phyloP scores from a whole-genome alignment of 2,113 vertebrate genomes.

The Sander lucioperca region DNA sequence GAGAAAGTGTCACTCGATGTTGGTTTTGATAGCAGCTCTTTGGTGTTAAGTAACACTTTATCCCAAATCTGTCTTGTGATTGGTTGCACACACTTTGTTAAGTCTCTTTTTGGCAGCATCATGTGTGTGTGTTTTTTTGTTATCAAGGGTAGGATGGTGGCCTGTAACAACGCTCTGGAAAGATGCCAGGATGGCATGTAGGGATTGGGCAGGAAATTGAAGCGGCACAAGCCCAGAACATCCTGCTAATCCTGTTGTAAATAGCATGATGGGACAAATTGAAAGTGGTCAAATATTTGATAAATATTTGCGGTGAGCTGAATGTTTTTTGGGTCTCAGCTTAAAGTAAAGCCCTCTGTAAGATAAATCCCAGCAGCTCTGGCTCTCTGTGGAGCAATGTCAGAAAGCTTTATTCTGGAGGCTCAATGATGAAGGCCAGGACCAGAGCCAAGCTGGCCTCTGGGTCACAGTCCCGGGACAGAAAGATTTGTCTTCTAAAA shows the following conservation, averaged over 20 bases:
- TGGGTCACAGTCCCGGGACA: constrained; percentile 12
- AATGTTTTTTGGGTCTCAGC: constrained; percentile 16
- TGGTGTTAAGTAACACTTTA: constrained; percentile 17
- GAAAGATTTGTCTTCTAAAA: constrained; percentile 4
- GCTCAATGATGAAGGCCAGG: constrained; percentile 15
- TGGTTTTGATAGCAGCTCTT: background rate
- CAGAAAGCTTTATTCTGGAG: constrained; percentile 18
- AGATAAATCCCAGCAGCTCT: constrained; percentile 1
- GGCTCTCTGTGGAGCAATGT: constrained; percentile 13
- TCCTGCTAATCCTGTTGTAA: constrained; percentile 62
- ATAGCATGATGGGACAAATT: constrained; percentile 56
- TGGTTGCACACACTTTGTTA: constrained; percentile 18
- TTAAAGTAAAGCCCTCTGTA: constrained; percentile 7
- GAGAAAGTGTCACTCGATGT: background rate
- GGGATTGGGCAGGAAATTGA: constrained; percentile 47
- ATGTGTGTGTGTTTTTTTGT: constrained; percentile 6
- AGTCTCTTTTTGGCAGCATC: constrained; percentile 18
- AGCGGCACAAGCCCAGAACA: constrained; percentile 47
- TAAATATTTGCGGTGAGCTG: constrained; percentile 51
- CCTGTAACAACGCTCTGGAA: constrained; percentile 9
- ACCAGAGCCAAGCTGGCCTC: constrained; percentile 35
- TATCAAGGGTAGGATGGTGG: background rate
- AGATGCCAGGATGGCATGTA: constrained; percentile 38
- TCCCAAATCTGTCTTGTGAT: constrained; percentile 1
- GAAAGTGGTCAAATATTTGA: constrained; percentile 59